Conservation (phyloP, 2,113 vertebrate genomes). For the Gymnobelideus leadbeateri region DNA sequence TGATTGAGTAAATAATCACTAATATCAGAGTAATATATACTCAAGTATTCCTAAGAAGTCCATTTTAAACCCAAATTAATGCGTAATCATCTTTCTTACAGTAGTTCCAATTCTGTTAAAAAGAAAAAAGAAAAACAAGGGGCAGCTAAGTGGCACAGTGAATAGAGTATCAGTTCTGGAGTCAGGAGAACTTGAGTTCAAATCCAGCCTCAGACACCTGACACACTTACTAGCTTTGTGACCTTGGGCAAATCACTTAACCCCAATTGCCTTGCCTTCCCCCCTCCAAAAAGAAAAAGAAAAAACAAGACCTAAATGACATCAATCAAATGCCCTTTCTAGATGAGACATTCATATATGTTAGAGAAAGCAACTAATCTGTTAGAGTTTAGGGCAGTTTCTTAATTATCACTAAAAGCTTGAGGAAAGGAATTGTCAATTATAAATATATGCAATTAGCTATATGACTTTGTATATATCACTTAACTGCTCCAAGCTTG, state of each 20-base stretch:
- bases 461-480: background rate
- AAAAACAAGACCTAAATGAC: background rate
- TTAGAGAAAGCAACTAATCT: background rate
- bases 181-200: no score
- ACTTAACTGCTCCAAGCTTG: background rate
- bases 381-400: background rate
- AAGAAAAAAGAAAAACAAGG: background rate
- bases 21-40: conserved; percentile 1
- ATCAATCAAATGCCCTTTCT: conserved; percentile 4
- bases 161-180: no score
- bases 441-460: conserved; percentile 20
- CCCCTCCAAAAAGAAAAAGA: background rate
- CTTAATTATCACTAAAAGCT: conserved; percentile 27
- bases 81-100: conserved; percentile 23
- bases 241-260: no score
- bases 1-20: conserved; percentile 44
- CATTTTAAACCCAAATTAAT: conserved; percentile 34
- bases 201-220: no score
- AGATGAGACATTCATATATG: background rate
- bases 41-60: conserved; percentile 2
- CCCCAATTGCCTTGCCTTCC: no score
- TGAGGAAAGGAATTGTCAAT: background rate
- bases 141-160: no score
- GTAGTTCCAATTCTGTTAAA: background rate
- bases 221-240: no score